Base-by-base conservation (phyloP, 37 sponge, comb jelly and placozoan species). In the Agelas oroides region DNA sequence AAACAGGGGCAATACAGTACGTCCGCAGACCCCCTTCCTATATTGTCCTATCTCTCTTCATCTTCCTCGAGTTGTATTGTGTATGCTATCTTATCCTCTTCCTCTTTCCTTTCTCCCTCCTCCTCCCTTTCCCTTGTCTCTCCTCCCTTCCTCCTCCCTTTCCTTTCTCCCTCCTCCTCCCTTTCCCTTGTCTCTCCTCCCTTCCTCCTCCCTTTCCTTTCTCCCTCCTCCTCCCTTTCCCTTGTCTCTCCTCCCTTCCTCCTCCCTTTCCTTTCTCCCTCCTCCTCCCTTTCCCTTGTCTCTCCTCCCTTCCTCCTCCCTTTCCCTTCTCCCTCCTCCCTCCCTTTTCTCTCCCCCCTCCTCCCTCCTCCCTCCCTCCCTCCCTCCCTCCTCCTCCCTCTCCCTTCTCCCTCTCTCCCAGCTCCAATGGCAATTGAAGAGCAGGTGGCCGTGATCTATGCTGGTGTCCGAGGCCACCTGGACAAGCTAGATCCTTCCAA, bases 1-100 rank as follows among this genome's bases (percentile, higher is more conserved):
- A 98, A 98, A 56, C 99, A 98, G 85, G 99, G 99, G 79, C 99
- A 98, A 76, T 98, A 98, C 72, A 84, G 98, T 97, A 35, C 69
- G 85, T 67, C 17, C 1, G 23, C 30, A 8, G 33, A n/a, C n/a
- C n/a, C n/a, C n/a, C n/a, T 66, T 11, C 64, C 20, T 66, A 21
- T 78, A n/a, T n/a, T n/a, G n/a, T n/a, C n/a, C n/a, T n/a, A n/a
- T n/a, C n/a, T n/a, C n/a, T n/a, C n/a, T n/a, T 18, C 69, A 67
- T 67, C 27, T 67, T 67, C 21, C 15, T 58, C 17, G 59, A 21
- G 20, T 30, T 66, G 32, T 56, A 18, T 19, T 19, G 18, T 18
- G 17, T 56, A 18, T 19, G 17, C 58, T 18, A 56, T 56, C n/a
- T n/a, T n/a, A n/a, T n/a, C n/a, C n/a, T 56, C 18, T 18, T 19